Conservation (phyloP, 2,888 invertebrate species). For the Bombyx huttoni region DNA sequence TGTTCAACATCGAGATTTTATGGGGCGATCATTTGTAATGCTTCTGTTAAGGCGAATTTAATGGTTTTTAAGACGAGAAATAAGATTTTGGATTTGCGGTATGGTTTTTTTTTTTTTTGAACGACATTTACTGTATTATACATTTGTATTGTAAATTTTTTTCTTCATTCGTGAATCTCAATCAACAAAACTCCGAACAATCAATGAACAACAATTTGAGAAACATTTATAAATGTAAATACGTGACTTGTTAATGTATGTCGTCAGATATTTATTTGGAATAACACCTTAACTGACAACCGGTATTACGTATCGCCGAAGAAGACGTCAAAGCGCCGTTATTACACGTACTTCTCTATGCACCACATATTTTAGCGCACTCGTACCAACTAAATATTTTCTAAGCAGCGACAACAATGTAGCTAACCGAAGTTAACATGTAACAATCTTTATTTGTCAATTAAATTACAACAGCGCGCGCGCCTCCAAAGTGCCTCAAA, state of each 20-base stretch:
- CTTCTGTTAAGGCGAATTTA: conserved; percentile 15
- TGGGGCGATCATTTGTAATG: conserved; percentile 52
- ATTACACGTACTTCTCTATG: conserved; percentile 14
- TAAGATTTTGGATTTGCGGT: neutral
- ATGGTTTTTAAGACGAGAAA: neutral
- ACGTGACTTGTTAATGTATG: neutral
- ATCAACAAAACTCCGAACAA: too few species aligned
- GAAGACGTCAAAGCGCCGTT: conserved; percentile 9
- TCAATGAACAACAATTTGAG: neutral
- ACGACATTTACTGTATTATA: neutral
- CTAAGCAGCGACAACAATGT: conserved; percentile 33
- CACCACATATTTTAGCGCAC: conserved; percentile 22
- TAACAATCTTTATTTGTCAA: conserved; percentile 52
- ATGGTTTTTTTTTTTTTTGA: neutral
- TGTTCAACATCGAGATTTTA: conserved; percentile 47
- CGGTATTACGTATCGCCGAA: conserved; percentile 4
- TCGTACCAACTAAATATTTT: conserved; percentile 25
- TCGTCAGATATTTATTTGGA: neutral
- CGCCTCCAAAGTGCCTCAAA: conserved; percentile 48
- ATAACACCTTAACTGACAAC: neutral
- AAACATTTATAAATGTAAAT: neutral
- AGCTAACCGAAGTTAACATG: conserved; percentile 26
- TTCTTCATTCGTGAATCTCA: too few species aligned
- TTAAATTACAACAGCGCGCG: conserved; percentile 45
- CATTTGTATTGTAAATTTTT: too few species aligned